Evolutionary conservation across 2,888 invertebrate genomes (phyloP), one percentile per base, ranked within the genome.

Genomic region (Alloplasta piceator): DNA sequence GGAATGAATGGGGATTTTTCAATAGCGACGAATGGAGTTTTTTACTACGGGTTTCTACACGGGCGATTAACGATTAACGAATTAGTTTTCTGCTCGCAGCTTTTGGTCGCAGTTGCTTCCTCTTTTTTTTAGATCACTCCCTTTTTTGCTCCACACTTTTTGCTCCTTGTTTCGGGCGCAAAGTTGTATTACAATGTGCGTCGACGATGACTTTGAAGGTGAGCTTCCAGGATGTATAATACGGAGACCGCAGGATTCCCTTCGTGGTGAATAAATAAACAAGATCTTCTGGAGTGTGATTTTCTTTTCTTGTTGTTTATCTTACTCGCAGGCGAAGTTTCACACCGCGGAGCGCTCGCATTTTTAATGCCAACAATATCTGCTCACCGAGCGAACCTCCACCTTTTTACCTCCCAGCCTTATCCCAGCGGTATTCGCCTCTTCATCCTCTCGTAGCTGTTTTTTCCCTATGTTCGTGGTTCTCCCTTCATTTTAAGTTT

Each of bases 401-500:
- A 41, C 41, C 50, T 41, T 39, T 63, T 60, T 56, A 58, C n/a
- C 39, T 12, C 38, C 39, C 58, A 39, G 76, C 52, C 77, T 80
- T 68, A 80, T 78, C 75, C 26, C 78, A 73, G 74, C 61, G 63
- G 38, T 50, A 36, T 46, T 41, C 43, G 43, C 60, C 58, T 43
- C 43, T 26, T 26, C 48, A 56, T 55, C 50, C 55, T 12, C n/a
- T 48, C 58, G 36, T 14, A 63, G 50, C 61, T 50, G 43, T 26
- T 60, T 58, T 76, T 71, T 66, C n/a, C 67, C 16, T 55, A 52
- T 46, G 16, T 67, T 52, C 12, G 39, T 60, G 38, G 72, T 46
- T 82, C 67, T 48, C 64, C 68, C 52, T 79, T n/a, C 46, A 12
- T 67, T 73, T 75, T 72, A 71, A 75, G 76, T 71, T 74, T 61